phyloP scores from a whole-genome alignment of 2,797 vertebrate genomes.

The Cygnus olor region DNA sequence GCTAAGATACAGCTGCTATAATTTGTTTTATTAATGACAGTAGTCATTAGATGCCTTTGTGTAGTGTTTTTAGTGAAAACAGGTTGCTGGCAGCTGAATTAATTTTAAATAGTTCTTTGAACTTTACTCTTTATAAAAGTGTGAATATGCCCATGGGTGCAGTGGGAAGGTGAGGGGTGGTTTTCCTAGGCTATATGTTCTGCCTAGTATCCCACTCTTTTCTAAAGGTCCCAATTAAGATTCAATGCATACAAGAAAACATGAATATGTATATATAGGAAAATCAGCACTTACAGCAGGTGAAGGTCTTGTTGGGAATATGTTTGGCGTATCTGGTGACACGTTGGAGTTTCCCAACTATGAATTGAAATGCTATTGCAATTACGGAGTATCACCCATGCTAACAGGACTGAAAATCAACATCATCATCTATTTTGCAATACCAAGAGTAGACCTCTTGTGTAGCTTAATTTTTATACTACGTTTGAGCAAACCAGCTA shows the following conservation, averaged over 20 bases:
- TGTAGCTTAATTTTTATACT: background rate
- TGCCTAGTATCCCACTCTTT: background rate
- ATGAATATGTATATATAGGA: accelerated
- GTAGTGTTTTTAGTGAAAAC: background rate
- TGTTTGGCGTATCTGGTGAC: background rate
- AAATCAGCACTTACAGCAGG: background rate
- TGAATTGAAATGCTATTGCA: background rate
- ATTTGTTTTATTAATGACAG: background rate
- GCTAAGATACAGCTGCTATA: background rate
- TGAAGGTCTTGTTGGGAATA: background rate
- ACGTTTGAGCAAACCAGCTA: background rate
- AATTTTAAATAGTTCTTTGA: background rate
- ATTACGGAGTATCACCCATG: background rate
- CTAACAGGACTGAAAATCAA: background rate
- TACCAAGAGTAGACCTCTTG: background rate
- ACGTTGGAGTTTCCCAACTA: background rate
- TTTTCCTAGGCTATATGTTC: background rate
- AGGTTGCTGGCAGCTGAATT: background rate
- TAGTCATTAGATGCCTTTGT: background rate
- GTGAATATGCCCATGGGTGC: background rate
- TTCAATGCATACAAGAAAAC: background rate
- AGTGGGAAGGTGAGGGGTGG: background rate
- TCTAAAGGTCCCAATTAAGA: background rate
- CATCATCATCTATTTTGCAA: background rate
- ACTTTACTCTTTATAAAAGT: background rate